Percentiles rank a stretch among this genome's conserved stretches.
Evolutionary conservation across 2,797 vertebrate genomes (phyloP).

Genomic region (Hemitrygon akajei): DNA sequence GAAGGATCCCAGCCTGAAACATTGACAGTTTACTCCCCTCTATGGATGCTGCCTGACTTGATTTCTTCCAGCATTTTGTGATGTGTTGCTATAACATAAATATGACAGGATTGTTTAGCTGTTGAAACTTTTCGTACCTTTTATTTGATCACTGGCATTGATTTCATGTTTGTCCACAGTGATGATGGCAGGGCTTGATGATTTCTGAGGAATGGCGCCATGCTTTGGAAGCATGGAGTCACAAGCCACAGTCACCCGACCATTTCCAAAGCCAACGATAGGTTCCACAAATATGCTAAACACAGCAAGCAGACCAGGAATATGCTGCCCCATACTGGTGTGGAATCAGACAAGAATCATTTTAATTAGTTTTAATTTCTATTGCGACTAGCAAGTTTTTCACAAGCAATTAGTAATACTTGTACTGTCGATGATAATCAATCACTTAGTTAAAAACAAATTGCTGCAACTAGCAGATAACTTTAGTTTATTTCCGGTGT

Average conservation of each 20-base stretch:
- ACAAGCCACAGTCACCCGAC: conserved; percentile 61
- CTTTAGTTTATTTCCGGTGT: background rate
- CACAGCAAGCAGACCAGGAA: conserved; percentile 40
- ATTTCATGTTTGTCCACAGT: conserved; percentile 57
- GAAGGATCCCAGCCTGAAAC: too few relatives aligned
- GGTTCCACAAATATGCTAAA: conserved; percentile 41
- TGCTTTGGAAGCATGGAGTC: conserved; percentile 65
- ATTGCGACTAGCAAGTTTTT: background rate
- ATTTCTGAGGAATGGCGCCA: conserved; percentile 45
- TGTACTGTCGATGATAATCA: background rate
- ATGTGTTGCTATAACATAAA: background rate
- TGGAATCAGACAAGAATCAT: background rate
- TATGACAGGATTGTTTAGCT: background rate
- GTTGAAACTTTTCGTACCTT: conserved; percentile 55
- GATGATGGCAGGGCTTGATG: conserved; percentile 55
- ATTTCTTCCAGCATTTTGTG: too few relatives aligned
- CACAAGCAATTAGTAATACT: background rate
- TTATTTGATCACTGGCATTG: conserved; percentile 59
- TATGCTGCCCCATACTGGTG: conserved; percentile 18
- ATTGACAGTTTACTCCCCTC: too few relatives aligned
- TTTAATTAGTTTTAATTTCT: background rate
- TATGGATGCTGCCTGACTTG: too few relatives aligned
- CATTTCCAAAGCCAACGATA: conserved; percentile 55
- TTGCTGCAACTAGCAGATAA: background rate
- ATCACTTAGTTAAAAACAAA: conserved; percentile 2